Evolutionary conservation across 2,888 invertebrate species (phyloP).

Genomic region (Tyria jacobaeae): DNA sequence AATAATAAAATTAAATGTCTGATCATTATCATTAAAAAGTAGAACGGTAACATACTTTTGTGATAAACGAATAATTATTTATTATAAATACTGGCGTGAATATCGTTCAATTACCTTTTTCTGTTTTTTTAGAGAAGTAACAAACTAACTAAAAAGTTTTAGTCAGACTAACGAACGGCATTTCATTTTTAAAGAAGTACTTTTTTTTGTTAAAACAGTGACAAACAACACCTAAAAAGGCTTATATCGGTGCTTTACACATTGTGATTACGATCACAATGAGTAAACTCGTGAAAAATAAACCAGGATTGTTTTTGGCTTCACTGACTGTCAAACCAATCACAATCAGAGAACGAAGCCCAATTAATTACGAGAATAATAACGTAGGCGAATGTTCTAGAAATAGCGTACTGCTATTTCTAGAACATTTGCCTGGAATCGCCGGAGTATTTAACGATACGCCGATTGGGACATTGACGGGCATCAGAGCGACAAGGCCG

Average conservation of each 20-base stretch:
- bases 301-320: neutral
- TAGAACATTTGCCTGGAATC: too few species aligned
- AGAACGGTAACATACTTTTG: neutral
- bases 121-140: too few species aligned
- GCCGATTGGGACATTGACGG: conserved; percentile 21
- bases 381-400: conserved; percentile 23
- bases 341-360: conserved; percentile 6
- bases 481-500: conserved; percentile 62
- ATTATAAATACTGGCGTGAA: too few species aligned
- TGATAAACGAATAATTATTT: too few species aligned
- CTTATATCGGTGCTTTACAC: too few species aligned
- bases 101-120: too few species aligned
- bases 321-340: conserved; percentile 12
- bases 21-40: neutral
- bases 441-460: neutral
- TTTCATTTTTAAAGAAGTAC: too few species aligned
- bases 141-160: too few species aligned
- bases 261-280: neutral
- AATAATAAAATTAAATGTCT: too few species aligned
- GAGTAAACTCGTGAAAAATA: neutral
- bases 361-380: conserved; percentile 33
- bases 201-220: too few species aligned
- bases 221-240: too few species aligned
- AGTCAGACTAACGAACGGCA: neutral
- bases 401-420: conserved; percentile 16